Percentiles rank a stretch among this genome's conserved stretches.
phyloP scores from a whole-genome alignment of 2,797 vertebrate species.

The Eupleurogrammus muticus region DNA sequence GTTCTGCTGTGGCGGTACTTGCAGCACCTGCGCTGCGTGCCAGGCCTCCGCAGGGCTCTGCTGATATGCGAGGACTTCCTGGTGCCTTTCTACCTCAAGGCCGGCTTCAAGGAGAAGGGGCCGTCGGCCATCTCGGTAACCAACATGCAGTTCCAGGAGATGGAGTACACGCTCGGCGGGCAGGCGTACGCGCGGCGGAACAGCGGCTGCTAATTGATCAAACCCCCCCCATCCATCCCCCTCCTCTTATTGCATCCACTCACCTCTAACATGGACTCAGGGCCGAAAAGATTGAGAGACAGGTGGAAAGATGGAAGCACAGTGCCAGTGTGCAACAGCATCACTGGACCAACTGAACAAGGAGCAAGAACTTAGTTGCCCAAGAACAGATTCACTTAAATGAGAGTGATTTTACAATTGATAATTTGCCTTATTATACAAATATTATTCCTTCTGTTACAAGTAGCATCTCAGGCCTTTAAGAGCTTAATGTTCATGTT shows the following conservation, averaged over 20 bases:
- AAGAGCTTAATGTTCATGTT: slow-evolving; percentile 8
- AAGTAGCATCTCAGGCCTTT: slow-evolving; percentile 13
- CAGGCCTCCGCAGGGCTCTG: slow-evolving; percentile 78
- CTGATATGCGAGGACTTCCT: slow-evolving; percentile 86
- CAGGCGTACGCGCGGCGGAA: slow-evolving; percentile 81
- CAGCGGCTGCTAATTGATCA: slow-evolving; percentile 78
- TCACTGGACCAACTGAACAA: slow-evolving; percentile 13
- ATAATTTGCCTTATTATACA: slow-evolving; percentile 20
- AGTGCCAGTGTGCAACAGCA: slow-evolving; percentile 11
- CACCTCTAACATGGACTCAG: slow-evolving; percentile 54
- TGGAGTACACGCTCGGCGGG: slow-evolving; percentile 81
- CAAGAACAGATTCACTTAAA: slow-evolving; percentile 26
- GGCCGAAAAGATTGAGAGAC: slow-evolving; percentile 27
- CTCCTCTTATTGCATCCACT: slow-evolving; percentile 12
- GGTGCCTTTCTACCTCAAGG: slow-evolving; percentile 84
- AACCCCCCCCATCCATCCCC: neutral
- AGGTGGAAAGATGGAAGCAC: slow-evolving; percentile 31
- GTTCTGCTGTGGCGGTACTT: slow-evolving; percentile 87
- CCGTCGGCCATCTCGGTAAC: slow-evolving; percentile 79
- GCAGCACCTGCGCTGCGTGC: slow-evolving; percentile 83
- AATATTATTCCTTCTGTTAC: slow-evolving; percentile 14
- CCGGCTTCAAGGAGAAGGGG: slow-evolving; percentile 84
- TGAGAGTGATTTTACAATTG: slow-evolving; percentile 17
- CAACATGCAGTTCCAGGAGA: slow-evolving; percentile 81
- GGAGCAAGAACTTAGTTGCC: slow-evolving; percentile 11